Evolutionary conservation across 2,113 vertebrate species (phyloP).

Genomic region (Bothrops jararaca): DNA sequence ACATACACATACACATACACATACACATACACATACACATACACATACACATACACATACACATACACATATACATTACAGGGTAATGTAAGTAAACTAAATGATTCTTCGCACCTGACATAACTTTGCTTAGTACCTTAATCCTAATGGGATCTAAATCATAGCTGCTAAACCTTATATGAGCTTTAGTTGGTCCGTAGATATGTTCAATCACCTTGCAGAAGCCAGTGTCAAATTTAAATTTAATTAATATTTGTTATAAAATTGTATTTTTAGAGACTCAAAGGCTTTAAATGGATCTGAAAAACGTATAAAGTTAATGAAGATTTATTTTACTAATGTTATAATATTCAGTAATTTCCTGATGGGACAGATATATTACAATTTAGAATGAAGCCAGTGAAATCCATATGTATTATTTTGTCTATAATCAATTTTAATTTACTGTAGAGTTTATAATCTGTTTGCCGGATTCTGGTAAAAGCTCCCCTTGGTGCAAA

Average conservation of each 20-base stretch:
- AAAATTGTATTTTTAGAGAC: not conserved
- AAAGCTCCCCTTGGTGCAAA: not conserved
- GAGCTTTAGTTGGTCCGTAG: not conserved
- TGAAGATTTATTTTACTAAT: not conserved
- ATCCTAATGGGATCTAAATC: not conserved
- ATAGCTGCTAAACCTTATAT: not conserved
- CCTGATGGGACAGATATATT: not conserved
- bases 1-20: no score
- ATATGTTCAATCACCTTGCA: not conserved
- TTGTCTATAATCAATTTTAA: not conserved
- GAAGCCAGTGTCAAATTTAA: not conserved
- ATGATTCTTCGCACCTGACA: not conserved
- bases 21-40: no score
- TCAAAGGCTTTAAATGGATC: not conserved
- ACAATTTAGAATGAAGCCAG: not conserved
- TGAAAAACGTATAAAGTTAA: not conserved
- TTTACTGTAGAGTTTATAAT: not conserved
- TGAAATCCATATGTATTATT: not conserved
- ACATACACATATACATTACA: no score
- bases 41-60: no score
- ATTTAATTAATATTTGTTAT: not conserved
- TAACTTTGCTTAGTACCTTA: not conserved
- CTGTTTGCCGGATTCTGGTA: not conserved
- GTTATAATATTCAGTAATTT: not conserved
- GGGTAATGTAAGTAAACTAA: not conserved